Evolutionary conservation across 1,140 invertebrate genomes (phyloP), one percentile per base, ranked within the genome.

Genomic region (Bombus superbus): DNA sequence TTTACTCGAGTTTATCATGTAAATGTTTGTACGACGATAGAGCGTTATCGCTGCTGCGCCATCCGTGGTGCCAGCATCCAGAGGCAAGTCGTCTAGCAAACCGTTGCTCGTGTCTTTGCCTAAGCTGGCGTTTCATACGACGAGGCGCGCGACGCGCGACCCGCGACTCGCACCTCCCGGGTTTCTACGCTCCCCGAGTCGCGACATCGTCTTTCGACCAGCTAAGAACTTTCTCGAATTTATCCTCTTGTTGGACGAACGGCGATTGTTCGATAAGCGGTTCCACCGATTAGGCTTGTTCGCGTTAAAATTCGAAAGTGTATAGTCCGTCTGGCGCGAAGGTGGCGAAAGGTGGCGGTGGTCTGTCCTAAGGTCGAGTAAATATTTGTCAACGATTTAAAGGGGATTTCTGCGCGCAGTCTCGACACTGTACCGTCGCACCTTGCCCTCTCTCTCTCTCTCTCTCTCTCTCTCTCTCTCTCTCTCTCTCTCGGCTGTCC

Each of bases 381-480:
- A 94, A 94, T 94, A 93, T 94, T 94, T 92, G 91, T 91, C 92
- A 86, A 90, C 91, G 92, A 93, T 94, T 94, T 92, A 92, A 94
- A 90, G 77, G 77, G 87, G 88, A 92, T 92, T 94, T 92, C 86
- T 89, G 85, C 84, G 76, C 72, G 84, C 75, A 80, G 81, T 84
- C 47, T 8, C 79, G 75, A 86, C 78, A 77, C 86, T 85, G 76
- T 89, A 68, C 78, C 87, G 83, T 83, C 88, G 88, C 89, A 87
- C 85, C 88, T 90, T 79, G 78, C 84, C 74, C 86, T 87, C 86
- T 79, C 85, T 76, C 86, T 87, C 86, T 87, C 85, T 76, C 86
- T 87, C 86, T 79, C 85, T 76, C 86, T 87, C 86, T 79, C 85
- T 76, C 86, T 87, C 86, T 79, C 85, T 76, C 86, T 87, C 86